These are phyloP conservation scores for Geodia barretti DNA, from an alignment of 37 sponge, comb jelly and placozoan species.

Conservation along the genomic window DNA sequence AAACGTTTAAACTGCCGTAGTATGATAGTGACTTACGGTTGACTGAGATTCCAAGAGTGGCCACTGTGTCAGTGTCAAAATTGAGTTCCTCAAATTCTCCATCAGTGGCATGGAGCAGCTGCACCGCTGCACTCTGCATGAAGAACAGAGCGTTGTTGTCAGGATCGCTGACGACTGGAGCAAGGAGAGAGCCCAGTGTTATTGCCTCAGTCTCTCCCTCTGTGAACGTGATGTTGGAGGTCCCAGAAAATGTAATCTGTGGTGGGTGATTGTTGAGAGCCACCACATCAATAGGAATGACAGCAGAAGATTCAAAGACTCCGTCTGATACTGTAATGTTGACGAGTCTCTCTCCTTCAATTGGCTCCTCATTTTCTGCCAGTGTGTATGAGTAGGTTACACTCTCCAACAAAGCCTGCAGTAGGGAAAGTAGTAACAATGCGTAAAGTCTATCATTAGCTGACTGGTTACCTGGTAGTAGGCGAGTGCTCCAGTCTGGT, in stretches of 20 bases:
- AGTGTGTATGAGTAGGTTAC: slow-evolving; percentile 38
- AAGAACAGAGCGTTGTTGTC: slow-evolving; percentile 39
- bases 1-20: too few species aligned
- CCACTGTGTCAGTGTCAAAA: neutral
- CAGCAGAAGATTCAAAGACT: neutral
- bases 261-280: slow-evolving; percentile 64
- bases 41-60: neutral
- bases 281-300: slow-evolving; percentile 16
- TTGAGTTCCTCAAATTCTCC: slow-evolving; percentile 16
- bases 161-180: slow-evolving; percentile 35
- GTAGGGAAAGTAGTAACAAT: neutral
- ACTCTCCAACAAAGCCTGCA: slow-evolving; percentile 14
- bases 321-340: slow-evolving; percentile 43
- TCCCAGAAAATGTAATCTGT: slow-evolving; percentile 29
- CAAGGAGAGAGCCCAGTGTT: slow-evolving; percentile 19
- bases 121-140: slow-evolving; percentile 35
- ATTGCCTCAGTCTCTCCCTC: slow-evolving; percentile 26
- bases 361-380: slow-evolving; percentile 20
- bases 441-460: too few species aligned
- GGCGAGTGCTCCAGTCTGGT: neutral
- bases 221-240: slow-evolving; percentile 1
- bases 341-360: slow-evolving; percentile 31
- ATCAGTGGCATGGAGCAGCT: slow-evolving; percentile 28
- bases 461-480: slow-evolving; percentile 57
- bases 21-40: too few species aligned